Evolutionary conservation across 1,140 invertebrate genomes (phyloP).

Genomic region (Notospermus geniculatus): DNA sequence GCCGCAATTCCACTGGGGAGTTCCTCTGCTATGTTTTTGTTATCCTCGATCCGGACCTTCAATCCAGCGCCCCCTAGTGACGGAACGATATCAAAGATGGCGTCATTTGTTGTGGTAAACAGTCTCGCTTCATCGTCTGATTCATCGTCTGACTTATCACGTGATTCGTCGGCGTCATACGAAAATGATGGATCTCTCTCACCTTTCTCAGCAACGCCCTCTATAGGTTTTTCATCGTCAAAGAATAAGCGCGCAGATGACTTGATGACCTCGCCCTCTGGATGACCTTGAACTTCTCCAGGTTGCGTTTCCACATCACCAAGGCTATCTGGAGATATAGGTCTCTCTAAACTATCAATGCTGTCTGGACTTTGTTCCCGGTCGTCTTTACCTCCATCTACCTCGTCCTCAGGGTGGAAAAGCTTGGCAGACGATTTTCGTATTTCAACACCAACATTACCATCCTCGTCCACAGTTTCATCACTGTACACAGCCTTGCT

Average conservation of each 20-base stretch:
- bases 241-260: too few relatives aligned
- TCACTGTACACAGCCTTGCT: neutral
- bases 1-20: neutral
- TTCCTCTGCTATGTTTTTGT: neutral
- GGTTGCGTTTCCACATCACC: neutral
- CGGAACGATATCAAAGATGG: neutral
- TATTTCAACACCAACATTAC: neutral
- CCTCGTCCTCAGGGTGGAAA: neutral
- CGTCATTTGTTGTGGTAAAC: constrained; percentile 2
- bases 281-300: too few relatives aligned
- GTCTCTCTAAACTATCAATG: neutral
- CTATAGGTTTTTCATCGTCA: too few relatives aligned
- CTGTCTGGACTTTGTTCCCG: neutral
- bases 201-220: too few relatives aligned
- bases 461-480: constrained; percentile 1
- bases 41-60: neutral
- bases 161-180: too few relatives aligned
- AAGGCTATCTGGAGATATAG: neutral
- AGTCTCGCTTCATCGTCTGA: neutral
- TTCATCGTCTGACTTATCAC: too few relatives aligned
- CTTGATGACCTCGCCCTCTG: too few relatives aligned
- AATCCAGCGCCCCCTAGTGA: neutral
- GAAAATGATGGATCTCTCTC: too few relatives aligned
- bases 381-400: neutral
- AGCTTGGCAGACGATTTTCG: neutral